Percentiles rank a stretch among this genome's conserved stretches.
Evolutionary conservation across 2,113 vertebrate species (phyloP).

Genomic region (Proterorhinus semilunaris): DNA sequence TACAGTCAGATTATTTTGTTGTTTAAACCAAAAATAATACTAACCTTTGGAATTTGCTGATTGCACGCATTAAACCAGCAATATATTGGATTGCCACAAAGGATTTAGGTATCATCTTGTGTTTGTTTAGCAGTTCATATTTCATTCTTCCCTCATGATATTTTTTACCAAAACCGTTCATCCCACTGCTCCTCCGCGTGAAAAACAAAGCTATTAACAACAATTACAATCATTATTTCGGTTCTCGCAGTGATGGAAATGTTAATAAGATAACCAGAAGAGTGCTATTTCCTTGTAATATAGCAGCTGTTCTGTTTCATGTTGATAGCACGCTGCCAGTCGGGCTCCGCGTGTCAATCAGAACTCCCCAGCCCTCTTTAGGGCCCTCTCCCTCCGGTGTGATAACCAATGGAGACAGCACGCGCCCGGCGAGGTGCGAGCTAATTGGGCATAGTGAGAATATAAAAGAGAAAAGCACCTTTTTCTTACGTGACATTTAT

Average conservation of each 20-base stretch:
- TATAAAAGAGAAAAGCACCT: slow-evolving; percentile 32
- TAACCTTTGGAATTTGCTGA: too few species aligned
- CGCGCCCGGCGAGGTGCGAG: slow-evolving; percentile 38
- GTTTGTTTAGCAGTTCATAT: too few species aligned
- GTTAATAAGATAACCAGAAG: background rate
- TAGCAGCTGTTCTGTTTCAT: slow-evolving; percentile 25
- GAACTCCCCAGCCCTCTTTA: slow-evolving; percentile 40
- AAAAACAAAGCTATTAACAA: background rate
- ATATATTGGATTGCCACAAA: too few species aligned
- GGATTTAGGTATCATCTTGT: too few species aligned
- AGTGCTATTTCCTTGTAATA: slow-evolving; percentile 14
- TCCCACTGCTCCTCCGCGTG: background rate
- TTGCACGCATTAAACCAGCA: too few species aligned
- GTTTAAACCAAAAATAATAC: too few species aligned
- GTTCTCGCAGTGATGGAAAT: background rate
- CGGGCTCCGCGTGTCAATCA: slow-evolving; percentile 48
- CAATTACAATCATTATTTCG: background rate
- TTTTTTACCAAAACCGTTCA: too few species aligned
- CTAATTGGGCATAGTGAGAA: slow-evolving; percentile 59
- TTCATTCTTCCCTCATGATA: too few species aligned
- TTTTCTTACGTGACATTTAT: slow-evolving; percentile 50
- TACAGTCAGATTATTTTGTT: too few species aligned
- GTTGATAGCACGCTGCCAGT: slow-evolving; percentile 32
- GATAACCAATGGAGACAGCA: slow-evolving; percentile 48
- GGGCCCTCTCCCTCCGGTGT: slow-evolving; percentile 26